phyloP scores from a whole-genome alignment of 1,140 invertebrate genomes.

The Habropoda laboriosa region DNA sequence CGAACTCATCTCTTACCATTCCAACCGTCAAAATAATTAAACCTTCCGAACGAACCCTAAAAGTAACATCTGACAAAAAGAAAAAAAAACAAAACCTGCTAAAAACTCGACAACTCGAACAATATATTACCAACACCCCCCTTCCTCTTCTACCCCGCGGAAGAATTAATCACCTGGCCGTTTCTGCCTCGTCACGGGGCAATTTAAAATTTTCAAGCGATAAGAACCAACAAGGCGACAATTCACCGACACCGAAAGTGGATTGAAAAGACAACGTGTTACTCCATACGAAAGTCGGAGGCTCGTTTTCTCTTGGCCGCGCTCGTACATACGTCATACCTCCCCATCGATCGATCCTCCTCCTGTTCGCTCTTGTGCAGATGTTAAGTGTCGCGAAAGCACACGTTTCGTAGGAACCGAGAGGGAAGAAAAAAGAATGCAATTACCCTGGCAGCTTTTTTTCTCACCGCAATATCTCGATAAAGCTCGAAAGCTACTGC shows the following conservation, averaged over 20 bases:
- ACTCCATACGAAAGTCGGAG: background rate
- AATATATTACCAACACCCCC: no score
- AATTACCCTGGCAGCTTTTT: constrained; percentile 12
- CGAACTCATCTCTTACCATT: background rate
- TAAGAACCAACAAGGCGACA: background rate
- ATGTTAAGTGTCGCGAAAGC: constrained; percentile 1
- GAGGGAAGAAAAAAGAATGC: constrained; percentile 8
- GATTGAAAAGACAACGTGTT: background rate
- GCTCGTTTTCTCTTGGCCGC: background rate
- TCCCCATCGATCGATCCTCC: constrained; percentile 16
- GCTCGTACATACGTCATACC: background rate
- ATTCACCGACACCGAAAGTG: background rate
- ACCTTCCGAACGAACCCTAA: no score
- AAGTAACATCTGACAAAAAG: no score
- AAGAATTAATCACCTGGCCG: no score
- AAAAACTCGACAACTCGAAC: no score
- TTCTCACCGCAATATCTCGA: constrained; percentile 14
- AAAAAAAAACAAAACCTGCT: no score
- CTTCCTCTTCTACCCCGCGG: no score
- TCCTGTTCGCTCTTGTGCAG: background rate
- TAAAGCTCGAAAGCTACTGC: constrained; percentile 13
- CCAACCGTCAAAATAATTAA: no score
- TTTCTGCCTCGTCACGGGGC: no score
- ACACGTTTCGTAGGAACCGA: constrained; percentile 20
- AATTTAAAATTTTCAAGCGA: background rate